Percentiles rank a stretch among this genome's conserved stretches.
phyloP scores from a whole-genome alignment of 1,140 invertebrate species.

The Trialeurodes vaporariorum region DNA sequence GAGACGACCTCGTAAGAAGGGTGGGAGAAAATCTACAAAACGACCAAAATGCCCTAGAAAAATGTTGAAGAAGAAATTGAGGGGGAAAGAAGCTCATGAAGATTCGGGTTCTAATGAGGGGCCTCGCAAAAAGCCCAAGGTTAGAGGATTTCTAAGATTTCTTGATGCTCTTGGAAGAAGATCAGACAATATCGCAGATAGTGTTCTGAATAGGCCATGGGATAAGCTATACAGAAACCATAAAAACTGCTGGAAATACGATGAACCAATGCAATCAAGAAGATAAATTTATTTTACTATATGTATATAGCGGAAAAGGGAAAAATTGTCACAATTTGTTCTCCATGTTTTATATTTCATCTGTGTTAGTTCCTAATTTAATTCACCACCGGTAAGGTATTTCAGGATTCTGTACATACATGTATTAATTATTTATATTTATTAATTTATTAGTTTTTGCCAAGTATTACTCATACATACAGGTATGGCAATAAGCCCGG shows the following conservation, averaged over 20 bases:
- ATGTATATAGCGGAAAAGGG: too few species aligned
- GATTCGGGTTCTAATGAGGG: background rate
- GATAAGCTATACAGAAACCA: background rate
- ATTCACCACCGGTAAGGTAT: too few species aligned
- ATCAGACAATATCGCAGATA: background rate
- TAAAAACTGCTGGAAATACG: background rate
- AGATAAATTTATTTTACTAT: too few species aligned
- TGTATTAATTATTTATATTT: too few species aligned
- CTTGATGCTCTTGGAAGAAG: background rate
- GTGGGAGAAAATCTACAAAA: background rate
- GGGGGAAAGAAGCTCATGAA: background rate
- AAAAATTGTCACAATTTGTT: too few species aligned
- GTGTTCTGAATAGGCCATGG: background rate
- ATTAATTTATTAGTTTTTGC: too few species aligned
- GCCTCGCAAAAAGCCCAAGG: background rate
- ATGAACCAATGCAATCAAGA: too few species aligned
- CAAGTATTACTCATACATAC: too few species aligned
- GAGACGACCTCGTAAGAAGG: background rate
- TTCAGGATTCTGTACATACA: too few species aligned
- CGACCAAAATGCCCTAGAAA: background rate
- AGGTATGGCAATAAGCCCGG: too few species aligned
- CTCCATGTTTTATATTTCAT: too few species aligned
- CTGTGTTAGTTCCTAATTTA: too few species aligned
- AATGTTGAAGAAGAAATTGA: background rate
- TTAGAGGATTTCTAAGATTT: background rate